Evolutionary conservation across 2,888 invertebrate genomes (phyloP).

Genomic region (Dastarcus helophoroides): DNA sequence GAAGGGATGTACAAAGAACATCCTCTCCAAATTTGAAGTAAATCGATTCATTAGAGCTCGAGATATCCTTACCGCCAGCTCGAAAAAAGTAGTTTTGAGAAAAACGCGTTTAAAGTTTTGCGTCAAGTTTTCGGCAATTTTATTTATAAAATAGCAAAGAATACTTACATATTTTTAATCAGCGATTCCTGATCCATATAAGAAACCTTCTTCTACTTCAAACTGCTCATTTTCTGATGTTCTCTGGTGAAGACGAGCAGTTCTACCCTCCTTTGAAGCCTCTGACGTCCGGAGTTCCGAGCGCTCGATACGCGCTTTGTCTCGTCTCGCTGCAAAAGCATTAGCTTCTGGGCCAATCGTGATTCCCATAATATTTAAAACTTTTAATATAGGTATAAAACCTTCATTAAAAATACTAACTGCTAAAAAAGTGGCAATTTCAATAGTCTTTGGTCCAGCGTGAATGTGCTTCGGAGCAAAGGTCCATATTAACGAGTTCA

Average conservation of each 20-base stretch:
- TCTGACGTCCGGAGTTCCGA: conserved; percentile 1
- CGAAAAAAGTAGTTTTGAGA: conserved; percentile 4
- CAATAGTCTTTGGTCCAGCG: conserved; percentile 7
- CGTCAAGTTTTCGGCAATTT: conserved; percentile 3
- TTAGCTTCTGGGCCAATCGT: no score
- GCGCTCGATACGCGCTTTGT: conserved; percentile 5
- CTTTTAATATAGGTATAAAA: conserved; percentile 6
- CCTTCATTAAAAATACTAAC: conserved; percentile 9
- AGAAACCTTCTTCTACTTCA: no score
- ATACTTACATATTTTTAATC: no score
- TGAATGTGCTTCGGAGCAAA: conserved; percentile 8
- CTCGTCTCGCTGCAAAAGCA: conserved; percentile 4
- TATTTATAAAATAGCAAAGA: no score
- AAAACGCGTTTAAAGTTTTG: conserved; percentile 7
- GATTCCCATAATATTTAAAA: conserved; percentile 5
- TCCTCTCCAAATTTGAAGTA: conserved; percentile 3
- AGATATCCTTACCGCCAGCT: no score
- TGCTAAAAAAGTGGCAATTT: conserved; percentile 8
- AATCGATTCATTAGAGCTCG: conserved; percentile 4
- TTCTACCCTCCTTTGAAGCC: no score
- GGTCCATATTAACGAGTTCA: conserved; percentile 8
- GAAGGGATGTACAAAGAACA: background rate
- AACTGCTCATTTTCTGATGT: no score
- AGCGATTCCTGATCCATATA: no score
- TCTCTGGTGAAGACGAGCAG: no score